These are phyloP conservation scores for Eunapius fragilis DNA, from an alignment of 37 sponge, comb jelly and placozoan species.

Conservation along the genomic window DNA sequence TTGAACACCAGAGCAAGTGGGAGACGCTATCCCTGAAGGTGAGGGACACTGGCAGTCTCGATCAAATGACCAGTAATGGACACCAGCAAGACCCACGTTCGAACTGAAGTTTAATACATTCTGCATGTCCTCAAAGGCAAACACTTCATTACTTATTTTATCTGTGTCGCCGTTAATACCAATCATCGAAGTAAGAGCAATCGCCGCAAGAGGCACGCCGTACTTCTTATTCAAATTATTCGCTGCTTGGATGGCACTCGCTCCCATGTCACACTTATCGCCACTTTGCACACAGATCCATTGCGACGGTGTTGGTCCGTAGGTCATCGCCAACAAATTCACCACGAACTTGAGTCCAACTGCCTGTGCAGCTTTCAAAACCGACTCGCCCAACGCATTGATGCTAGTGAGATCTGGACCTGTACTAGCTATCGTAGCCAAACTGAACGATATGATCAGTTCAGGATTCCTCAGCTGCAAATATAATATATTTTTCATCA, in stretches of 20 bases:
- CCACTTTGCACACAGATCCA: not conserved
- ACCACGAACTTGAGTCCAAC: not conserved
- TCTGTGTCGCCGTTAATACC: not conserved
- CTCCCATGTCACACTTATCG: not conserved
- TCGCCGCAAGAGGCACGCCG: not conserved
- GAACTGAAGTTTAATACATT: not conserved
- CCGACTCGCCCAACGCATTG: not conserved
- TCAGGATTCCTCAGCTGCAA: not conserved
- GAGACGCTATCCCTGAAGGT: not conserved
- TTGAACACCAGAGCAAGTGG: not conserved
- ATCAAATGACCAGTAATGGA: not conserved
- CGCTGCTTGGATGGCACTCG: not conserved
- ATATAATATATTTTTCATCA: not conserved
- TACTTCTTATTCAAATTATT: not conserved
- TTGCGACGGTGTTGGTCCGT: not conserved
- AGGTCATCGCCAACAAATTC: not conserved
- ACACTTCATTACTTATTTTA: not conserved
- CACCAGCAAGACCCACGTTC: not conserved
- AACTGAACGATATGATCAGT: not conserved
- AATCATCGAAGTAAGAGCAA: not conserved
- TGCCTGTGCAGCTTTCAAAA: not conserved
- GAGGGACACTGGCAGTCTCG: not conserved
- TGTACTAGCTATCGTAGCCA: not conserved
- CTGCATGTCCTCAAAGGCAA: not conserved
- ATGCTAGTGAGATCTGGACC: not conserved